Evolutionary conservation across 2,797 vertebrate species (phyloP).

Genomic region (Steatocranus sp.): DNA sequence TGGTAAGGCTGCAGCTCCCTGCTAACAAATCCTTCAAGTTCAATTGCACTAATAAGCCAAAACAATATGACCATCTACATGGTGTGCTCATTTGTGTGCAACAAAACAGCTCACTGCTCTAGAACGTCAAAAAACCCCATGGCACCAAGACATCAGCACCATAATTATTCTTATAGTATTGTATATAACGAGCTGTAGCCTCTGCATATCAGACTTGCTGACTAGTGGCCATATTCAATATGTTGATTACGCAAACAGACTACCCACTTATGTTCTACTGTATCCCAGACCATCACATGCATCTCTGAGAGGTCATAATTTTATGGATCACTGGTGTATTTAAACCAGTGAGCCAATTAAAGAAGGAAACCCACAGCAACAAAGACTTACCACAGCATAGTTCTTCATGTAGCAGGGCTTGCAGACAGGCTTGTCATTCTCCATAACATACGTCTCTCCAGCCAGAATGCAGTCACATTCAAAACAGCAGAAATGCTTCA

Average conservation of each 20-base stretch:
- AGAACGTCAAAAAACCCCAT: not conserved
- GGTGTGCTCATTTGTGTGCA: not conserved
- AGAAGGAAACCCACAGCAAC: conserved; percentile 71
- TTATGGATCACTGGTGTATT: not conserved
- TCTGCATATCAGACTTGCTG: not conserved
- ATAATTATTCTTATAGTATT: not conserved
- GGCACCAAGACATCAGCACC: not conserved
- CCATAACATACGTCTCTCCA: conserved; percentile 93
- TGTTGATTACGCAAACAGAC: not conserved
- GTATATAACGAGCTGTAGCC: not conserved
- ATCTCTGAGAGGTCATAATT: not conserved
- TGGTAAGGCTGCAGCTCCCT: not conserved
- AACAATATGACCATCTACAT: not conserved
- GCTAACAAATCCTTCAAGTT: not conserved
- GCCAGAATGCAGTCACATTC: conserved; percentile 95
- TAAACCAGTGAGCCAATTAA: not conserved
- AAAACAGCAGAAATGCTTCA: conserved; percentile 99
- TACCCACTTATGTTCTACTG: not conserved
- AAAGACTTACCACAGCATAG: conserved; percentile 84
- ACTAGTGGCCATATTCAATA: not conserved
- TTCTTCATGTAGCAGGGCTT: conserved; percentile 93
- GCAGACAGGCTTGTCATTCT: conserved; percentile 90
- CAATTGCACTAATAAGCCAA: not conserved
- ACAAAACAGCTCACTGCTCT: not conserved
- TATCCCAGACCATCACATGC: not conserved